These are phyloP conservation scores for Parazoanthus atlanticus DNA, from an alignment of 92 coral and sea anemone genomes.

Conservation along the genomic window DNA sequence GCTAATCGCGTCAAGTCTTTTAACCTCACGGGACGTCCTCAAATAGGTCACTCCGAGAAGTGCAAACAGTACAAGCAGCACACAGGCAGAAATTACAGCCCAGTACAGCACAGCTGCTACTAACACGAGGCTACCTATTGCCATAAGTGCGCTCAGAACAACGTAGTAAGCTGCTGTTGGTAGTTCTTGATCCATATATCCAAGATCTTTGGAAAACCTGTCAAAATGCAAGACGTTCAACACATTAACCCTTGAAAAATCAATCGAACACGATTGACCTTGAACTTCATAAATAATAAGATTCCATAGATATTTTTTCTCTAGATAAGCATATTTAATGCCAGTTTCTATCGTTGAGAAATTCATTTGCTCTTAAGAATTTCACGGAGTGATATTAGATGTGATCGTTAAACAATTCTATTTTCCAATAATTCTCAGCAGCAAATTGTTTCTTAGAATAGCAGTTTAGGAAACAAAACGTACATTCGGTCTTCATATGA, in stretches of 20 bases:
- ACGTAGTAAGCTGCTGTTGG: background rate
- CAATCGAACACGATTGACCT: background rate
- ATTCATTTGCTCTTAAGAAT: too few species aligned
- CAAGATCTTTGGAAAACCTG: slow-evolving; percentile 26
- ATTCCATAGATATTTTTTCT: background rate
- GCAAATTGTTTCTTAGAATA: background rate
- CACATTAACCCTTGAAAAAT: too few species aligned
- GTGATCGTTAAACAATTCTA: background rate
- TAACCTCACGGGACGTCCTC: slow-evolving; percentile 28
- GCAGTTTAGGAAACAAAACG: too few species aligned
- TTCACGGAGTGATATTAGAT: background rate
- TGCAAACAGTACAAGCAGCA: background rate
- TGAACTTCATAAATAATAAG: too few species aligned
- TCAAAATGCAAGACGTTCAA: background rate
- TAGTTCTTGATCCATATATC: slow-evolving; percentile 34
- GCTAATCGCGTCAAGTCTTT: slow-evolving; percentile 30
- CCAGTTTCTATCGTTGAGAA: too few species aligned
- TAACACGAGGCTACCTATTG: slow-evolving; percentile 10
- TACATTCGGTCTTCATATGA: too few species aligned
- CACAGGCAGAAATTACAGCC: slow-evolving; percentile 24
- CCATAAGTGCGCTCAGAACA: background rate
- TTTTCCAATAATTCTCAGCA: background rate
- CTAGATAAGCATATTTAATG: too few species aligned
- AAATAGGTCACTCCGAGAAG: slow-evolving; percentile 2
- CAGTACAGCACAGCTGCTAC: slow-evolving; percentile 29